Conservation (phyloP, 2,113 vertebrate genomes). For the Phainopepla nitens region DNA sequence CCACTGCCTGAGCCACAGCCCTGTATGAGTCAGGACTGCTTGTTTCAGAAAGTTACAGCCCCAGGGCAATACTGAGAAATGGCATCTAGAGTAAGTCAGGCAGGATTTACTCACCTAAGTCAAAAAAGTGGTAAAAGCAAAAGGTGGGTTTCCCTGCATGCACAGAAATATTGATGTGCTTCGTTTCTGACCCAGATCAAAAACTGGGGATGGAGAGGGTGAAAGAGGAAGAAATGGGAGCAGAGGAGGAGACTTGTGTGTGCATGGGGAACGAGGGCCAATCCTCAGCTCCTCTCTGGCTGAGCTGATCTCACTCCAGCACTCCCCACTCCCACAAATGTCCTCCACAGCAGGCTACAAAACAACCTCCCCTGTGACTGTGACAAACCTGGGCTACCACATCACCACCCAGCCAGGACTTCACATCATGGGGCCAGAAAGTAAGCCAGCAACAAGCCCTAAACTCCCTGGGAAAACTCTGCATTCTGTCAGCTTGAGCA, state of each 20-base stretch:
- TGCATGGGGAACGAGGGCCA: background rate
- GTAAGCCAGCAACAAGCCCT: background rate
- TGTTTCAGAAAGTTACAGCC: background rate
- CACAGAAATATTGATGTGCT: accelerated
- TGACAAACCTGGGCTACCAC: background rate
- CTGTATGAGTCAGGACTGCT: background rate
- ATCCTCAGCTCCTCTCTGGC: background rate
- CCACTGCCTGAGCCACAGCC: background rate
- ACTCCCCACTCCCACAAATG: background rate
- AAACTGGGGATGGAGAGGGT: background rate
- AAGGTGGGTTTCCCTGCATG: background rate
- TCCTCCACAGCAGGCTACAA: background rate
- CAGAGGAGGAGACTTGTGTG: background rate
- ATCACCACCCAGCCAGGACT: background rate
- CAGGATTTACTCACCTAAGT: background rate
- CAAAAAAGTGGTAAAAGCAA: background rate
- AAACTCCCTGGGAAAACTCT: background rate
- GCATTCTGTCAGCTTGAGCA: background rate
- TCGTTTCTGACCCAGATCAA: background rate
- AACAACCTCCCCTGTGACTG: background rate
- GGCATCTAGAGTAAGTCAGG: background rate
- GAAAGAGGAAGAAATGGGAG: background rate
- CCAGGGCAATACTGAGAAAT: background rate
- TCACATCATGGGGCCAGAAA: background rate
- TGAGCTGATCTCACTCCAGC: background rate